Percentiles rank a stretch among this genome's conserved stretches.
These are phyloP conservation scores for Pangasius macronema DNA, from an alignment of 2,797 vertebrate species.

Conservation along the genomic window DNA sequence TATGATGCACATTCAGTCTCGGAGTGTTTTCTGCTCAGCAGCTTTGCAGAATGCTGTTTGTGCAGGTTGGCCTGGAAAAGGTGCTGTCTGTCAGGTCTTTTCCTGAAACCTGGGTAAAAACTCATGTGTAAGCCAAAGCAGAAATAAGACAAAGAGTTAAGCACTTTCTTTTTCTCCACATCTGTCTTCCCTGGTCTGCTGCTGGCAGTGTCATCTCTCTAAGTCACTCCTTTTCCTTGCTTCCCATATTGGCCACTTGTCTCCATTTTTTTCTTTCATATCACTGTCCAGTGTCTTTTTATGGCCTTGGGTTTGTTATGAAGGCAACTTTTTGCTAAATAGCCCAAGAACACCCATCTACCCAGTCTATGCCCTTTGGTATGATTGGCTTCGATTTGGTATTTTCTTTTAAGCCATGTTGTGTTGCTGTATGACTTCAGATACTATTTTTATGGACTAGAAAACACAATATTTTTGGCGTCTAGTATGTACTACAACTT, in stretches of 20 bases:
- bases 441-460: background rate
- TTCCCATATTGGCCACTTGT: background rate
- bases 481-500: background rate
- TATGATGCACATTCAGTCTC: background rate
- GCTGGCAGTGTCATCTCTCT: background rate
- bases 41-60: slow-evolving; percentile 29
- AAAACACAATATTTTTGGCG: background rate
- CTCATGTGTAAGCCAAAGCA: slow-evolving; percentile 11
- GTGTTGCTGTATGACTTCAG: background rate
- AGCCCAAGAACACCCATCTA: background rate
- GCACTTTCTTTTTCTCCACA: background rate
- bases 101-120: slow-evolving; percentile 20
- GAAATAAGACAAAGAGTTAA: background rate
- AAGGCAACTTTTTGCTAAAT: background rate
- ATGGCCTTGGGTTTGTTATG: background rate
- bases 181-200: background rate
- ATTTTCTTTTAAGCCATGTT: background rate
- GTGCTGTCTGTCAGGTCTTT: slow-evolving; percentile 25
- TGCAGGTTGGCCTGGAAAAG: slow-evolving; percentile 24
- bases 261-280: background rate
- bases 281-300: background rate
- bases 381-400: background rate
- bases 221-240: background rate
- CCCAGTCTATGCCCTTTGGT: background rate
- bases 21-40: slow-evolving; percentile 43